Evolutionary conservation across 1,140 invertebrate species (phyloP).

Genomic region (Xylocopa sonorina): DNA sequence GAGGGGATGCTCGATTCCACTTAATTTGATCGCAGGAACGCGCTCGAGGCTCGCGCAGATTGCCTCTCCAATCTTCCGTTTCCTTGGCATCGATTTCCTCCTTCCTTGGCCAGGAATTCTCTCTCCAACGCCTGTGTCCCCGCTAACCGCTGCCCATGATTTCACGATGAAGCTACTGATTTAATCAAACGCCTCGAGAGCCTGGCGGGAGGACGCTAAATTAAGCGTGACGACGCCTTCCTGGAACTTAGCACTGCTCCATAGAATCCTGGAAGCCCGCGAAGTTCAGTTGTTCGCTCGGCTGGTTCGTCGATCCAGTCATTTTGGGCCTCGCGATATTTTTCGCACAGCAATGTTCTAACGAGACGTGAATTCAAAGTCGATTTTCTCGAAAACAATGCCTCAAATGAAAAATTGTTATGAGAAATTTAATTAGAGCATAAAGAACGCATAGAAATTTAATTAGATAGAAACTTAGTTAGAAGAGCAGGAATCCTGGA

Average conservation of each 20-base stretch:
- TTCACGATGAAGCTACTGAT: slow-evolving; percentile 63
- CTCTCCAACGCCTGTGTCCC: neutral
- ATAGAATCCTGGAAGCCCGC: neutral
- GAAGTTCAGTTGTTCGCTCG: neutral
- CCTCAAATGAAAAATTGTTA: too few relatives aligned
- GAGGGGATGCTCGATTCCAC: neutral
- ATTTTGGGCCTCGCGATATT: neutral
- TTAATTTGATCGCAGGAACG: slow-evolving; percentile 1
- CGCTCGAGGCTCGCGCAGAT: neutral
- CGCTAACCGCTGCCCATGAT: slow-evolving; percentile 58
- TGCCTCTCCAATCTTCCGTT: slow-evolving; percentile 41
- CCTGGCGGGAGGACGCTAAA: slow-evolving; percentile 10
- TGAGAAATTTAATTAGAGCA: too few relatives aligned
- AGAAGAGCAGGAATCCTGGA: too few relatives aligned
- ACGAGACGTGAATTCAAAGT: neutral
- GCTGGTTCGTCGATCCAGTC: neutral
- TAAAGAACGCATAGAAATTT: too few relatives aligned
- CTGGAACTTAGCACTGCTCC: neutral
- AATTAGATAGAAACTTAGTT: too few relatives aligned
- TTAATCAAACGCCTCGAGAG: slow-evolving; percentile 53
- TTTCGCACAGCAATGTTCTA: neutral
- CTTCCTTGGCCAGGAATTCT: neutral
- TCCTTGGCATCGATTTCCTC: slow-evolving; percentile 11
- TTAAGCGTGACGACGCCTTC: slow-evolving; percentile 12
- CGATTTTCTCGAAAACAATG: too few relatives aligned